phyloP scores from a whole-genome alignment of 2,888 invertebrate species.

The Lithophane ornitopus region DNA sequence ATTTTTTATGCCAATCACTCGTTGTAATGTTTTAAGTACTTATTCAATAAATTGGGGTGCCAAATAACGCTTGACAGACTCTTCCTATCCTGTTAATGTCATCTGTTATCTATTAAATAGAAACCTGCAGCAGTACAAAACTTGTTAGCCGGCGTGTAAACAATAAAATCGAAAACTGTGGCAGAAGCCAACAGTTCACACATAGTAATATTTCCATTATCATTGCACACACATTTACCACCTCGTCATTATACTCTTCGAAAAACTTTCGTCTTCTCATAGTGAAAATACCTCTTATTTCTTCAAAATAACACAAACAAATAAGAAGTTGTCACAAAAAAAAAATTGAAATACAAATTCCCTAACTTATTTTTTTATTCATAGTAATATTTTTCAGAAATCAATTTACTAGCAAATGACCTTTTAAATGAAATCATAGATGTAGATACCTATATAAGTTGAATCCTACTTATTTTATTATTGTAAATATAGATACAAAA shows the following conservation, averaged over 20 bases:
- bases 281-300: slow-evolving; percentile 35
- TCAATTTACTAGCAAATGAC: slow-evolving; percentile 62
- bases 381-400: slow-evolving; percentile 52
- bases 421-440: slow-evolving; percentile 66
- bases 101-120: slow-evolving; percentile 34
- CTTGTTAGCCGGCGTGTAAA: slow-evolving; percentile 32
- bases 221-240: slow-evolving; percentile 9
- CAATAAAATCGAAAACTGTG: slow-evolving; percentile 6
- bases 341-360: slow-evolving; percentile 30
- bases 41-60: slow-evolving; percentile 47
- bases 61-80: slow-evolving; percentile 63
- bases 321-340: slow-evolving; percentile 47
- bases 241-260: slow-evolving; percentile 16
- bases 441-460: slow-evolving; percentile 70
- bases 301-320: neutral
- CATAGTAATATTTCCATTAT: slow-evolving; percentile 15
- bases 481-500: slow-evolving; percentile 74
- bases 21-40: slow-evolving; percentile 26
- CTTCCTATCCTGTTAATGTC: slow-evolving; percentile 25
- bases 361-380: slow-evolving; percentile 47
- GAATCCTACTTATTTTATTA: slow-evolving; percentile 71
- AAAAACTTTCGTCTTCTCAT: slow-evolving; percentile 24
- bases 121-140: slow-evolving; percentile 57
- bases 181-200: neutral
- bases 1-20: slow-evolving; percentile 27